Base-by-base conservation (phyloP, 1,140 invertebrate species). In the Drosophila persimilis region DNA sequence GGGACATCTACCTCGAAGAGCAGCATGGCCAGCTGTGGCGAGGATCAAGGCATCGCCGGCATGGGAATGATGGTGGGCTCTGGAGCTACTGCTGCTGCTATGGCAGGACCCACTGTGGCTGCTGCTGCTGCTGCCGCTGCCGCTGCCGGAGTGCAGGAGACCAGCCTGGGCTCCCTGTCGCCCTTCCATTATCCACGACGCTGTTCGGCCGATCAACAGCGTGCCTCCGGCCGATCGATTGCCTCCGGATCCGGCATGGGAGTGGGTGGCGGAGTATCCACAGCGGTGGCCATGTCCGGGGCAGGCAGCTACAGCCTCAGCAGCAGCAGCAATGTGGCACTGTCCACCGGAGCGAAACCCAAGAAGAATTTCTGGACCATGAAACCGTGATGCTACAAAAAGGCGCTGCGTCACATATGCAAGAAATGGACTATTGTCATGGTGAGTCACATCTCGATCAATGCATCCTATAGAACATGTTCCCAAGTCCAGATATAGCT, bases 371-470 rank as follows among this genome's bases (percentile, higher is more conserved):
- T 91, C 63, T 91, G 85, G 90, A 88, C 89, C 64, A 88, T 89
- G 84, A 90, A 91, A 85, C 85, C 89, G 85, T 91, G 89, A 91
- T 90, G 85, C 90, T 90, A 85, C 67, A 90, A 78, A 89, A 86
- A 67, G 65, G 90, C 80, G 43, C 62, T 90, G 79, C 80, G 85
- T 73, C 81, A 90, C 59, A 74, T 90, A 73, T 90, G 72, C 76
- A 89, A 84, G 52, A 90, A 89, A 77, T 89, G 81, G 89, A 90
- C 75, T 79, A 85, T 90, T 88, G 81, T 90, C 73, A 89, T 90
- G 89, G 89, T 90, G 73, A 90, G 89, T 77, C 17, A 17, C 17
- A 17, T 17, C 20, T 20, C 20, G 8, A 24, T 24, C 24, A 0
- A 26, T 2, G 20, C 4, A 26, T 26, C 24, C 0, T 6, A 26